Evolutionary conservation across 2,113 vertebrate species (phyloP), one percentile per base, ranked within the genome.

Genomic region (Trematocara stigmaticum): DNA sequence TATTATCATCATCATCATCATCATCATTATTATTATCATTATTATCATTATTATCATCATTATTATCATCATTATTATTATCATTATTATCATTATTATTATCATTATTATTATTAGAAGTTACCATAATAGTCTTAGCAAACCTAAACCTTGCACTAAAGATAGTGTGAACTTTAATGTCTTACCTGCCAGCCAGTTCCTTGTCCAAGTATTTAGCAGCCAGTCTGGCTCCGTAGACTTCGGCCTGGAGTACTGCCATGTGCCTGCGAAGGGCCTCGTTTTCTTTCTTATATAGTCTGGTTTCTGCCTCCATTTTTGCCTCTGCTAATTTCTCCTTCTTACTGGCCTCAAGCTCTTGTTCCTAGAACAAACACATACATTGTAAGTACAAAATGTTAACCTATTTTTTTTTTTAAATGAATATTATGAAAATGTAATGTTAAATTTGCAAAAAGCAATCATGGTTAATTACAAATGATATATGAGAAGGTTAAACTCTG

Each of bases 181-280:
- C 93, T 84, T 83, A 99, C 99, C 99, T 98, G 90, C 99, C 99
- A 74, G 99, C 99, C 78, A 99, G 95, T 31, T 99, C 98, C 69
- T 99, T 99, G 95, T 99, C 99, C 95, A 99, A 92, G 93, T 99
- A 99, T 91, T 99, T 99, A 82, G 99, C 98, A 40, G 99, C 98
- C 91, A 99, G 89, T 91, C 99, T 96, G 38, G 99, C 99, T 7
- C 99, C 99, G n/a, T 99, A 99, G 59, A 99, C 98, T 88, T 99
- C 99, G 0, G 98, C 99, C 96, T 99, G 99, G 82, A 99, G 97
- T 20, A 99, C 98, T 4, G 99, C 98, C 89, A 99, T 98, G 89
- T 99, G 98, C 93, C 98, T 97, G 52, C 99, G 98, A 40, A 99
- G 98, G 29, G 98, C 97, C 93, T 99, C 99, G 2, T 99, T 99